Percentiles rank a stretch among this genome's conserved stretches.
Evolutionary conservation across 2,113 vertebrate genomes (phyloP).

Genomic region (Colius striatus): DNA sequence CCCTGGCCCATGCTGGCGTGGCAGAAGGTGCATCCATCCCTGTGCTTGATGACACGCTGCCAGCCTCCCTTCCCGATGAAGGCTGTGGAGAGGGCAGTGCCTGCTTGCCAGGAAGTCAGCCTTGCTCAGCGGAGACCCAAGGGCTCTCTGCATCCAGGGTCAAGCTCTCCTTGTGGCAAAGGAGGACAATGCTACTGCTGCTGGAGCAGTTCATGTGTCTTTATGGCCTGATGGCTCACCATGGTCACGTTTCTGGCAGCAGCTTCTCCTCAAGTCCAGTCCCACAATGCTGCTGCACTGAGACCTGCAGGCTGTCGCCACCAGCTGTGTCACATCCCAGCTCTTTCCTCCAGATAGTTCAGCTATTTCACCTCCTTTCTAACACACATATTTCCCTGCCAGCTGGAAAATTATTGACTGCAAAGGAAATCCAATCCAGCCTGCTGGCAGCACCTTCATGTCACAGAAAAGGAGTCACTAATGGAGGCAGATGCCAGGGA

Average conservation of each 20-base stretch:
- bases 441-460: background rate
- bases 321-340: fast-evolving
- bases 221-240: fast-evolving
- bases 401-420: background rate
- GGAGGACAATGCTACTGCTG: background rate
- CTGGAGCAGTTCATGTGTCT: fast-evolving
- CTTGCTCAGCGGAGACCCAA: background rate
- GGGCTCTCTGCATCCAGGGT: background rate
- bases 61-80: fast-evolving
- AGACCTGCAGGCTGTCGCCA: background rate
- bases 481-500: background rate
- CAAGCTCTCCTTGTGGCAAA: fast-evolving
- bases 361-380: background rate
- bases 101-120: fast-evolving
- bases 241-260: fast-evolving
- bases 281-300: background rate
- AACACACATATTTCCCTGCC: fast-evolving
- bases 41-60: fast-evolving
- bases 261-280: background rate
- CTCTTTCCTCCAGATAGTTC: background rate
- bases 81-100: background rate
- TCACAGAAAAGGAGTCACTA: fast-evolving
- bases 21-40: background rate
- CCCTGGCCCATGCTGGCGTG: fast-evolving
- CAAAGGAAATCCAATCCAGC: background rate